Percentiles rank a stretch among this genome's conserved stretches.
These are phyloP conservation scores for Drosophila acutilabella DNA, from an alignment of 2,888 invertebrate species.

Conservation along the genomic window DNA sequence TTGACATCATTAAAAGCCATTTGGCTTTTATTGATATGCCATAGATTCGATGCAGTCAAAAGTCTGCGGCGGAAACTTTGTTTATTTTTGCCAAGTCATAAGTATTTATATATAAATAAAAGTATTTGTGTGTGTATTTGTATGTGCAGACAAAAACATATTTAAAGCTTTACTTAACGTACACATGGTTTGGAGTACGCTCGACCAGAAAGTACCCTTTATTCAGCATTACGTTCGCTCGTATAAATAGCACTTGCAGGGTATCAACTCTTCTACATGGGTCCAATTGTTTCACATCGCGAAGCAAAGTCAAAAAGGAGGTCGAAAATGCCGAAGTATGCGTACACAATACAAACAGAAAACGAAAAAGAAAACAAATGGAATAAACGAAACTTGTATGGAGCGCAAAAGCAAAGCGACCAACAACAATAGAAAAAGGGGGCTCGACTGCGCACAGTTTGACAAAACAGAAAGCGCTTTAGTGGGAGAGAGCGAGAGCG, in stretches of 20 bases:
- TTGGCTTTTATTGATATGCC: slow-evolving; percentile 9
- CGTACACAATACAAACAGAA: slow-evolving; percentile 4
- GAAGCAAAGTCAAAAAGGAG: slow-evolving; percentile 4
- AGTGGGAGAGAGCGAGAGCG: not conserved
- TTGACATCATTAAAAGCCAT: slow-evolving; percentile 12
- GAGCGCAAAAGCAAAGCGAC: slow-evolving; percentile 29
- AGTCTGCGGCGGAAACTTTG: slow-evolving; percentile 30
- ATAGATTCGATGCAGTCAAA: slow-evolving; percentile 11
- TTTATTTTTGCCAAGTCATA: slow-evolving; percentile 25
- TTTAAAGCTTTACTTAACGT: not conserved
- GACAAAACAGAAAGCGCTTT: not conserved
- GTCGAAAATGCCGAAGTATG: slow-evolving; percentile 5
- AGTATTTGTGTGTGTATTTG: not conserved
- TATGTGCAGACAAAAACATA: not conserved
- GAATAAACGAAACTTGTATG: slow-evolving; percentile 13
- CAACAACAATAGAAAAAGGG: slow-evolving; percentile 49
- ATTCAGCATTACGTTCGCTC: not conserved
- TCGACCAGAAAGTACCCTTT: not conserved
- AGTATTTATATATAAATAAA: not conserved
- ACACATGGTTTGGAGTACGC: not conserved
- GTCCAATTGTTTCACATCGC: not conserved
- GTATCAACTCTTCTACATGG: not conserved
- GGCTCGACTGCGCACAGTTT: slow-evolving; percentile 57
- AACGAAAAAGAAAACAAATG: slow-evolving; percentile 13
- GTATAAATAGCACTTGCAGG: not conserved